These are phyloP conservation scores for Poeciliopsis retropinna DNA, from an alignment of 2,113 vertebrate genomes.

Conservation along the genomic window DNA sequence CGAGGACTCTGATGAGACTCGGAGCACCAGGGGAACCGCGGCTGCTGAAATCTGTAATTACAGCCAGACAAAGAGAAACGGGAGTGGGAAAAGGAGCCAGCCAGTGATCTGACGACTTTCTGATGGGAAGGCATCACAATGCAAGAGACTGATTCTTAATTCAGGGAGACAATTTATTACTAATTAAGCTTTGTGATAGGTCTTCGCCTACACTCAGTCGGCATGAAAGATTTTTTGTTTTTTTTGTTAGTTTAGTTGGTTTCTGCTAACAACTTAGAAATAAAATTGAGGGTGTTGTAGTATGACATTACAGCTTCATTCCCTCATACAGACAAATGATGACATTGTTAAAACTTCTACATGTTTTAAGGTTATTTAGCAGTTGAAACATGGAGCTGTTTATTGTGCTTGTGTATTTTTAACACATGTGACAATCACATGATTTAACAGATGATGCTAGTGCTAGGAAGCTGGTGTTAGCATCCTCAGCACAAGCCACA, in stretches of 20 bases:
- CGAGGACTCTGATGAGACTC: constrained; percentile 31
- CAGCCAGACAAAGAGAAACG: constrained; percentile 6
- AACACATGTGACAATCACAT: too few species aligned
- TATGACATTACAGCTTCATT: not conserved
- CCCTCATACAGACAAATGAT: too few species aligned
- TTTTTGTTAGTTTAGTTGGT: not conserved
- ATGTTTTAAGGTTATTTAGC: too few species aligned
- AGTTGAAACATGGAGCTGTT: too few species aligned
- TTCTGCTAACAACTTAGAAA: not conserved
- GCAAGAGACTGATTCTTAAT: constrained; percentile 1
- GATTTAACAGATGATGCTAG: too few species aligned
- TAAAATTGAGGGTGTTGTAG: not conserved
- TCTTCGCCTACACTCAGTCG: not conserved
- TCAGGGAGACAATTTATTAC: not conserved
- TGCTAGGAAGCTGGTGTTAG: too few species aligned
- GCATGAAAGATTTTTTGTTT: not conserved
- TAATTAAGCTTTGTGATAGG: not conserved
- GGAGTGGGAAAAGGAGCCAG: not conserved
- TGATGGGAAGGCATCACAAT: not conserved
- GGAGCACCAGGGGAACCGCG: constrained; percentile 9
- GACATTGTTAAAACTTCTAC: too few species aligned
- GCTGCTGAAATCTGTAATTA: constrained; percentile 34
- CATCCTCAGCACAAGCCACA: too few species aligned
- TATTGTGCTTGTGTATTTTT: too few species aligned
- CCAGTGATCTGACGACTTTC: not conserved